Conservation (phyloP, 2,113 vertebrate genomes). For the Xiphias gladius region DNA sequence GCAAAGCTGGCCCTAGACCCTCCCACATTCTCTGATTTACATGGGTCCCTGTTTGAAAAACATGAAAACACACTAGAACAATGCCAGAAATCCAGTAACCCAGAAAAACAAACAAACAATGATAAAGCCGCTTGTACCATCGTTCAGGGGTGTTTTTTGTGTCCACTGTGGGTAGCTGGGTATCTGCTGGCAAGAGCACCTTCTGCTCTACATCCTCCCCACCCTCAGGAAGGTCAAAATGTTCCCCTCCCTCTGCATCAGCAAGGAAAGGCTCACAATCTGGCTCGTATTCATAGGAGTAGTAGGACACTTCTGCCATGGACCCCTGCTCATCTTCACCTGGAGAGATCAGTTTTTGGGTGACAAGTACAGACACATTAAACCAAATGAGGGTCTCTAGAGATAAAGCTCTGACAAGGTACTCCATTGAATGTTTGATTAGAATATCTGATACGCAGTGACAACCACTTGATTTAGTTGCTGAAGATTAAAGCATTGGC, state of each 20-base stretch:
- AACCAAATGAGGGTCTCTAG: not conserved
- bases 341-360: constrained; percentile 30
- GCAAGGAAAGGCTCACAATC: constrained; percentile 85
- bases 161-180: constrained; percentile 74
- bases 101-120: not conserved
- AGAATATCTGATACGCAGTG: not conserved
- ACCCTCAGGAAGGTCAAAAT: constrained; percentile 70
- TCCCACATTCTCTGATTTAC: not conserved
- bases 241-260: constrained; percentile 80
- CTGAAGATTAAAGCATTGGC: not conserved
- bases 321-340: constrained; percentile 86
- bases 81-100: not conserved
- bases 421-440: not conserved
- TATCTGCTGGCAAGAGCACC: constrained; percentile 49
- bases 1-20: not conserved
- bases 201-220: constrained; percentile 58
- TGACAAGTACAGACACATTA: not conserved
- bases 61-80: not conserved
- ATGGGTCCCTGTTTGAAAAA: not conserved
- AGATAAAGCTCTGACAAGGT: not conserved
- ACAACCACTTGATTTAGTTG: not conserved
- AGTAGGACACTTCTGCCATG: constrained; percentile 89
- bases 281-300: constrained; percentile 90
- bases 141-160: constrained; percentile 81
- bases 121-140: constrained; percentile 72